A percentile compares a stretch with the other conserved stretches of the same genome.
phyloP scores from a whole-genome alignment of 1,140 invertebrate species.

The Metopolophium dirhodum region DNA sequence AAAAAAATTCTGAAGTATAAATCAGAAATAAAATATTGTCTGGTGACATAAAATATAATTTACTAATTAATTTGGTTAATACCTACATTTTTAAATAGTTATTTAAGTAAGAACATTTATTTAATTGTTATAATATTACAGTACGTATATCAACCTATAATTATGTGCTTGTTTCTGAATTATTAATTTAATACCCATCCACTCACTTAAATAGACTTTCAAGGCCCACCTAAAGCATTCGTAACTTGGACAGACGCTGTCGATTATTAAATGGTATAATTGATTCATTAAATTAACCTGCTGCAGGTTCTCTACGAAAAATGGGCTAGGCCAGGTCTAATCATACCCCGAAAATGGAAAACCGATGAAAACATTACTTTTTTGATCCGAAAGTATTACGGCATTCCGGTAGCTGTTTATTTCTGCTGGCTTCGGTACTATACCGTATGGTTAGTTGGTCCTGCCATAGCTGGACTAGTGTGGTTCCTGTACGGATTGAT shows the following conservation, averaged over 20 bases:
- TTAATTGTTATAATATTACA: neutral
- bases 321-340: slow-evolving; percentile 30
- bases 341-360: slow-evolving; percentile 23
- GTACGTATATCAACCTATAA: neutral
- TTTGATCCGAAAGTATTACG: slow-evolving; percentile 35
- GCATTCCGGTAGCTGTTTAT: slow-evolving; percentile 42
- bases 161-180: neutral
- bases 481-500: slow-evolving; percentile 44
- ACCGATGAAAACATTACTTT: neutral
- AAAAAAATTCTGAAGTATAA: neutral
- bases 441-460: slow-evolving; percentile 39
- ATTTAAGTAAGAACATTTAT: neutral
- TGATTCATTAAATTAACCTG: neutral
- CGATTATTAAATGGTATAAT: neutral
- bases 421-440: slow-evolving; percentile 49
- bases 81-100: neutral
- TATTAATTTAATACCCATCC: neutral
- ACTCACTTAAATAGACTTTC: neutral
- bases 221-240: neutral
- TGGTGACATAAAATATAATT: neutral
- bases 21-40: neutral
- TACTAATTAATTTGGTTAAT: neutral
- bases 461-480: slow-evolving; percentile 31
- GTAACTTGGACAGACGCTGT: neutral
- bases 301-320: slow-evolving; percentile 29